Evolutionary conservation across 1,140 invertebrate species (phyloP).

Genomic region (Solenopsis invicta): DNA sequence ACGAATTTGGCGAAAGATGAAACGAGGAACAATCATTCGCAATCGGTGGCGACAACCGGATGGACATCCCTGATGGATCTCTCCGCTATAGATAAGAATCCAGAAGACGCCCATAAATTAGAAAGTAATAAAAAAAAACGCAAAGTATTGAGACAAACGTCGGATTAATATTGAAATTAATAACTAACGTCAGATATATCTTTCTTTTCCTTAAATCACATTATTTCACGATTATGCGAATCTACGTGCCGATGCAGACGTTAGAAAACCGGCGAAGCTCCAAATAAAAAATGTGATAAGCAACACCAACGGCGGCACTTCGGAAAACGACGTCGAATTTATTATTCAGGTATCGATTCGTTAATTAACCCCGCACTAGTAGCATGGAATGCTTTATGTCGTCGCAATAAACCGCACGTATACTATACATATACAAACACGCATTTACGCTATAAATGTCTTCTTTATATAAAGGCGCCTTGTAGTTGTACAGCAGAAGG

Average conservation of each 20-base stretch:
- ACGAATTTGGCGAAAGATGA: slow-evolving; percentile 87
- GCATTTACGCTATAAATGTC: slow-evolving; percentile 8
- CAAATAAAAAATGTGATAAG: slow-evolving; percentile 85
- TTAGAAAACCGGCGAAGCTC: slow-evolving; percentile 79
- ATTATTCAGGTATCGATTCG: slow-evolving; percentile 82
- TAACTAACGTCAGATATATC: not conserved
- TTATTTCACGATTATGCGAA: not conserved
- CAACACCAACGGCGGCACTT: slow-evolving; percentile 78
- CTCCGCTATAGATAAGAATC: slow-evolving; percentile 67
- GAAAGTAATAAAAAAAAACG: slow-evolving; percentile 62
- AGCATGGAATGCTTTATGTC: slow-evolving; percentile 49
- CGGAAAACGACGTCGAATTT: slow-evolving; percentile 84
- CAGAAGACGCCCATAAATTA: slow-evolving; percentile 49
- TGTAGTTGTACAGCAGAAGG: slow-evolving; percentile 29
- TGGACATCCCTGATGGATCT: slow-evolving; percentile 75
- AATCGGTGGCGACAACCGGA: slow-evolving; percentile 35
- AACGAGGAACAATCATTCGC: slow-evolving; percentile 51
- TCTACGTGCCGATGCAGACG: slow-evolving; percentile 34
- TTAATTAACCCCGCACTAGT: slow-evolving; percentile 26
- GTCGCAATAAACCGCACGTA: slow-evolving; percentile 31
- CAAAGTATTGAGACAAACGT: slow-evolving; percentile 42
- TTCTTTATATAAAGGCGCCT: slow-evolving; percentile 8
- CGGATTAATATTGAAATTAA: slow-evolving; percentile 49
- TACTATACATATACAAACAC: not conserved
- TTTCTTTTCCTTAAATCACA: slow-evolving; percentile 15